Percentiles rank a stretch among this genome's conserved stretches.
Evolutionary conservation across 2,888 invertebrate species (phyloP).

Genomic region (Sarcophaga variegata): DNA sequence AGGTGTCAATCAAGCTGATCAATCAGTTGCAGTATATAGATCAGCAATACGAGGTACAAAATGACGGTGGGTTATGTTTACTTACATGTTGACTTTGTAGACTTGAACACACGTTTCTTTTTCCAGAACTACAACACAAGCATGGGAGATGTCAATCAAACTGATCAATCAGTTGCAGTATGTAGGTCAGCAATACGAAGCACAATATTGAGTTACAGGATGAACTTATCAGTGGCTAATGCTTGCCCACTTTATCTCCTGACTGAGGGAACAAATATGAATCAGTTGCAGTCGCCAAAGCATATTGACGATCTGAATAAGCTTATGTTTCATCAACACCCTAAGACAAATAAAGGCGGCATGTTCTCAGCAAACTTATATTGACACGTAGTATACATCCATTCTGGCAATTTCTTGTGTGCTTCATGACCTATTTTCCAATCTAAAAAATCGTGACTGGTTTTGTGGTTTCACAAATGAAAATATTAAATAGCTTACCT

Average conservation of each 20-base stretch:
- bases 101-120: background rate
- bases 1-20: slow-evolving; percentile 23
- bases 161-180: slow-evolving; percentile 7
- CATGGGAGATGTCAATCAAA: background rate
- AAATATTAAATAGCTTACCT: no score
- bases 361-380: no score
- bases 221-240: background rate
- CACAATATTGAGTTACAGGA: background rate
- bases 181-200: background rate
- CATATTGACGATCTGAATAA: background rate
- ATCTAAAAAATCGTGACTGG: no score
- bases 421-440: no score
- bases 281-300: slow-evolving; percentile 10
- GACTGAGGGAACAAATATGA: background rate
- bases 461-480: no score
- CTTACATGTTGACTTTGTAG: background rate
- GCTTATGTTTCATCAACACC: no score
- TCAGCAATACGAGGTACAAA: no score
- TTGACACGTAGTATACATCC: no score
- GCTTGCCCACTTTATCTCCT: background rate
- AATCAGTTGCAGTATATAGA: slow-evolving; percentile 10
- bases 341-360: no score
- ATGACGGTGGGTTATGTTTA: no score
- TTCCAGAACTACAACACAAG: background rate
- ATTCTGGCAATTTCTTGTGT: no score